A percentile compares a stretch with the other conserved stretches of the same genome.
Evolutionary conservation across 2,113 vertebrate species (phyloP).

Genomic region (Poeciliopsis turrubarensis): DNA sequence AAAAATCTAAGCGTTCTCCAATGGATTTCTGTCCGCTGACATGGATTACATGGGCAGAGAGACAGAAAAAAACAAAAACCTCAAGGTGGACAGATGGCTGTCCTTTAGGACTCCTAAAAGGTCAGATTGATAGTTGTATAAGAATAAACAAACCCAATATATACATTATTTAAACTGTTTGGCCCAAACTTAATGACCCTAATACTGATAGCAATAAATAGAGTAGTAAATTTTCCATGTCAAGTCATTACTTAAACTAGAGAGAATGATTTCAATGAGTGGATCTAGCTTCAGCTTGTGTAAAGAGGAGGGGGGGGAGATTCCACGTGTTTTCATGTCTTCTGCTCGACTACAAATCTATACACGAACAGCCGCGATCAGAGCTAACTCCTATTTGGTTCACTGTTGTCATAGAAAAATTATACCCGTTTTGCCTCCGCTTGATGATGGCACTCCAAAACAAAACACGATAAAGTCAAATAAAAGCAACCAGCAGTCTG

Average conservation of each 20-base stretch:
- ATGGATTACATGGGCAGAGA: slow-evolving; percentile 41
- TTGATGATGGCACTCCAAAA: slow-evolving; percentile 43
- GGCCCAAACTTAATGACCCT: slow-evolving; percentile 46
- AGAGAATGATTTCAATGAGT: slow-evolving; percentile 48
- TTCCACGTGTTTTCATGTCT: slow-evolving; percentile 63
- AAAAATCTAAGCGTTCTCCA: slow-evolving; percentile 37
- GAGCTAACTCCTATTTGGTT: slow-evolving; percentile 71
- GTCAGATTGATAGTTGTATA: slow-evolving; percentile 44
- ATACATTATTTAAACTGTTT: slow-evolving; percentile 55
- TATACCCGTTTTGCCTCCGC: slow-evolving; percentile 74
- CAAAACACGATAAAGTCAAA: not conserved
- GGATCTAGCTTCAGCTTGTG: slow-evolving; percentile 72
- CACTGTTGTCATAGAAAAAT: slow-evolving; percentile 65
- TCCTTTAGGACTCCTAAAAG: slow-evolving; percentile 42
- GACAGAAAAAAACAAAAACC: slow-evolving; percentile 28
- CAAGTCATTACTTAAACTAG: slow-evolving; percentile 56
- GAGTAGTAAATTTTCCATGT: slow-evolving; percentile 51
- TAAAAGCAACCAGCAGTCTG: slow-evolving; percentile 43
- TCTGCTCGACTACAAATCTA: slow-evolving; percentile 68
- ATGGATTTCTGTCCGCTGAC: slow-evolving; percentile 43
- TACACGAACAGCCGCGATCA: slow-evolving; percentile 64
- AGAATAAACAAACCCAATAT: slow-evolving; percentile 55
- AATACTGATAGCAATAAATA: slow-evolving; percentile 71
- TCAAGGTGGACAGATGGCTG: slow-evolving; percentile 35
- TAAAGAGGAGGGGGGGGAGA: slow-evolving; percentile 24